These are phyloP conservation scores for Ochropleura leucogaster DNA, from an alignment of 2,888 invertebrate genomes.

Conservation along the genomic window DNA sequence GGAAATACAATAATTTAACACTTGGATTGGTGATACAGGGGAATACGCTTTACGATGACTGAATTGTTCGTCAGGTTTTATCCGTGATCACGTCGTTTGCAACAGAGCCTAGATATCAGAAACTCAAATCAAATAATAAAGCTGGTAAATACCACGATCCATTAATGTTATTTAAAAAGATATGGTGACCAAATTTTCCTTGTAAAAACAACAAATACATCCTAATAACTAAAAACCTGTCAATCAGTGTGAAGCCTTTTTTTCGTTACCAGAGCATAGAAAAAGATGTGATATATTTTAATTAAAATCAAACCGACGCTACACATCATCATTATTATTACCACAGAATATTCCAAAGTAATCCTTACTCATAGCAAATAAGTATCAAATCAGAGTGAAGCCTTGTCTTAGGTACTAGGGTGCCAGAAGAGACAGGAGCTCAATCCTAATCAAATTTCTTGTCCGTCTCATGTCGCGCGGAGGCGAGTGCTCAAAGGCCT, in stretches of 20 bases:
- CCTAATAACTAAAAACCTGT: too few relatives aligned
- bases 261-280: not conserved
- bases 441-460: constrained; percentile 53
- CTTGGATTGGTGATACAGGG: constrained; percentile 7
- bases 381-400: constrained; percentile 10
- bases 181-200: too few relatives aligned
- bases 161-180: too few relatives aligned
- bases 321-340: not conserved
- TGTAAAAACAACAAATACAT: too few relatives aligned
- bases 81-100: too few relatives aligned
- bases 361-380: constrained; percentile 14
- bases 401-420: constrained; percentile 6
- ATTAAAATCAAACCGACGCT: not conserved
- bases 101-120: too few relatives aligned
- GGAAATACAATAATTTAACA: constrained; percentile 59
- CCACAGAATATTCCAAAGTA: not conserved
- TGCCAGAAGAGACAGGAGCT: constrained; percentile 21
- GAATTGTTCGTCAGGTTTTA: too few relatives aligned
- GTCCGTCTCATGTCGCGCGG: constrained; percentile 54
- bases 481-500: constrained; percentile 27
- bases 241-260: not conserved
- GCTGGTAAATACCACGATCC: too few relatives aligned
- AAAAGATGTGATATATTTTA: not conserved
- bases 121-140: too few relatives aligned
- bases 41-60: not conserved